These are phyloP conservation scores for Hydrotaea diabolus DNA, from an alignment of 2,888 invertebrate genomes.

Conservation along the genomic window DNA sequence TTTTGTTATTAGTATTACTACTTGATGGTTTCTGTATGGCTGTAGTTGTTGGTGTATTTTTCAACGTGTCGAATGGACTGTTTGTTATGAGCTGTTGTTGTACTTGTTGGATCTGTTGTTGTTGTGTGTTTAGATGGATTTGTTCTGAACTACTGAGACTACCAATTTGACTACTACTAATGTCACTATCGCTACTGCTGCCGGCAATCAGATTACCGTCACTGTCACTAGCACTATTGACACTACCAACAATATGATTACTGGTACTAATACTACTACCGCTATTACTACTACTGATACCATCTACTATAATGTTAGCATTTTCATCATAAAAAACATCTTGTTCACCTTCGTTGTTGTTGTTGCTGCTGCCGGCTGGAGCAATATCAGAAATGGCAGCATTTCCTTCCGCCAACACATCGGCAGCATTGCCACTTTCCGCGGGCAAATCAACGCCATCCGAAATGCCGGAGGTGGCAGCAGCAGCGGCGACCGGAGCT, in stretches of 20 bases:
- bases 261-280: conserved; percentile 69
- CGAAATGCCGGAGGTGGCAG: conserved; percentile 73
- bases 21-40: conserved; percentile 60
- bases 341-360: conserved; percentile 80
- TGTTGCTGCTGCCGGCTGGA: conserved; percentile 70
- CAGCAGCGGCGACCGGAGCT: conserved; percentile 81
- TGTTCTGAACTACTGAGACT: conserved; percentile 59
- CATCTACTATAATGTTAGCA: conserved; percentile 76
- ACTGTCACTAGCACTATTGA: conserved; percentile 21
- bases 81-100: conserved; percentile 61
- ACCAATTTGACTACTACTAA: conserved; percentile 50
- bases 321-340: conserved; percentile 81
- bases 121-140: conserved; percentile 59
- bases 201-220: conserved; percentile 38
- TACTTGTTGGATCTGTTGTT: conserved; percentile 68
- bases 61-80: conserved; percentile 55
- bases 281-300: conserved; percentile 74
- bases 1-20: conserved; percentile 68
- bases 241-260: conserved; percentile 74
- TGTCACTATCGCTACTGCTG: conserved; percentile 35
- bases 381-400: conserved; percentile 71
- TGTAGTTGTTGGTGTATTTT: conserved; percentile 67
- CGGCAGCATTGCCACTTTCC: conserved; percentile 73
- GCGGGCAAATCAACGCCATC: conserved; percentile 77
- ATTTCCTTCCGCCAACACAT: conserved; percentile 71